These are phyloP conservation scores for Psammodynastes pulverulentus DNA, from an alignment of 2,113 vertebrate species.

Conservation along the genomic window DNA sequence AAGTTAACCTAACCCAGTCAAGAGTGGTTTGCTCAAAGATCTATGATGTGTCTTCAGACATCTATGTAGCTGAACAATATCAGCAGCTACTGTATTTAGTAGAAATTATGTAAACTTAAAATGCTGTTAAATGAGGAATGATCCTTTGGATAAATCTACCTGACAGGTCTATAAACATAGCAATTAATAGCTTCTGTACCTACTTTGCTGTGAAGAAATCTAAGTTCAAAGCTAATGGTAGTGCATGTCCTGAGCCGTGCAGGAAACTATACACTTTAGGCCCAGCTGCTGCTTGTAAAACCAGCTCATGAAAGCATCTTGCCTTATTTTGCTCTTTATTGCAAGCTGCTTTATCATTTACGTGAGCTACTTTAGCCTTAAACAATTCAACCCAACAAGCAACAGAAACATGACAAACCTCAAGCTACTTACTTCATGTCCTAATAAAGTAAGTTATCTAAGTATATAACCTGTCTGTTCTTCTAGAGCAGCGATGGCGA, in stretches of 20 bases:
- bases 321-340: not conserved
- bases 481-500: too few relatives aligned
- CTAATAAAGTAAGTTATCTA: not conserved
- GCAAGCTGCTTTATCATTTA: not conserved
- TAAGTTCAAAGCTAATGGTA: not conserved
- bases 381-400: not conserved
- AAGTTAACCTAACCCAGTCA: not conserved
- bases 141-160: not conserved
- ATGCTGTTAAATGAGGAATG: not conserved
- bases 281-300: not conserved
- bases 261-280: not conserved
- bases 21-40: not conserved
- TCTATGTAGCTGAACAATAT: not conserved
- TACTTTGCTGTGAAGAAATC: not conserved
- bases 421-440: not conserved
- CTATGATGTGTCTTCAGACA: not conserved
- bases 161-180: not conserved
- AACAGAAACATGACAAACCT: not conserved
- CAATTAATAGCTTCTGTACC: not conserved
- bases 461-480: not conserved
- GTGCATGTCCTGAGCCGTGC: not conserved
- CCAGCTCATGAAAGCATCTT: not conserved
- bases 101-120: not conserved
- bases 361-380: not conserved
- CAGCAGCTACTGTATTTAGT: not conserved